Evolutionary conservation across 2,888 invertebrate genomes (phyloP).

Genomic region (Chrysina gloriosa): DNA sequence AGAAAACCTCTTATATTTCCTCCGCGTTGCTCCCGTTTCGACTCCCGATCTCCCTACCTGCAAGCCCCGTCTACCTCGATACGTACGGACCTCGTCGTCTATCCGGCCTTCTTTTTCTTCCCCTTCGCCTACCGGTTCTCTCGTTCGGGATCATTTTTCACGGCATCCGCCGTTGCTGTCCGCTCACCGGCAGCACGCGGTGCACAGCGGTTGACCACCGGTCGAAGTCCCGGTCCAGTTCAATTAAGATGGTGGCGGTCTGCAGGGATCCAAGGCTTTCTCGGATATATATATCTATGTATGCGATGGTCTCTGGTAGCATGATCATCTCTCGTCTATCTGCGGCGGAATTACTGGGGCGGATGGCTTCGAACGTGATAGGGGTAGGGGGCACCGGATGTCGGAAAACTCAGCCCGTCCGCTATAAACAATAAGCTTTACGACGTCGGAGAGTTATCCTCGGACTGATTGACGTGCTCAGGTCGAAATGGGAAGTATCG

Average conservation of each 20-base stretch:
- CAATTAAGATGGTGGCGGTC: constrained; percentile 64
- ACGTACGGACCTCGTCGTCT: too few species aligned
- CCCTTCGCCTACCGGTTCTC: too few species aligned
- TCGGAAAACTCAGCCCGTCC: not conserved
- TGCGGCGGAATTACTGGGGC: constrained; percentile 43
- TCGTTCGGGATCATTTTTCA: constrained; percentile 68
- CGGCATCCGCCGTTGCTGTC: constrained; percentile 64
- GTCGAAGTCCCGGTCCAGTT: constrained; percentile 60
- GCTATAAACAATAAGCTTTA: constrained; percentile 40
- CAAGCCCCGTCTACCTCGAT: too few species aligned
- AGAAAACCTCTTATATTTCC: too few species aligned
- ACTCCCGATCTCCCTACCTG: too few species aligned
- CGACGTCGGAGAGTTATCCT: constrained; percentile 30
- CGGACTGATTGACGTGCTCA: constrained; percentile 28
- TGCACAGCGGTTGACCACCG: constrained; percentile 37
- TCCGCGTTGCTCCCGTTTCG: too few species aligned
- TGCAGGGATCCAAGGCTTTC: constrained; percentile 56
- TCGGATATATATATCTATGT: constrained; percentile 49
- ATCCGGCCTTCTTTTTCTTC: too few species aligned
- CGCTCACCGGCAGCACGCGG: constrained; percentile 47
- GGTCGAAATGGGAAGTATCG: constrained; percentile 12
- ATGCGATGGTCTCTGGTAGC: constrained; percentile 51
- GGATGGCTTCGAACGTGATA: not conserved
- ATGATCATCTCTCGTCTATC: constrained; percentile 52
- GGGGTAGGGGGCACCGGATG: not conserved